These are phyloP conservation scores for Brachypodius melanocephalos DNA, from an alignment of 2,113 vertebrate genomes.

Conservation along the genomic window DNA sequence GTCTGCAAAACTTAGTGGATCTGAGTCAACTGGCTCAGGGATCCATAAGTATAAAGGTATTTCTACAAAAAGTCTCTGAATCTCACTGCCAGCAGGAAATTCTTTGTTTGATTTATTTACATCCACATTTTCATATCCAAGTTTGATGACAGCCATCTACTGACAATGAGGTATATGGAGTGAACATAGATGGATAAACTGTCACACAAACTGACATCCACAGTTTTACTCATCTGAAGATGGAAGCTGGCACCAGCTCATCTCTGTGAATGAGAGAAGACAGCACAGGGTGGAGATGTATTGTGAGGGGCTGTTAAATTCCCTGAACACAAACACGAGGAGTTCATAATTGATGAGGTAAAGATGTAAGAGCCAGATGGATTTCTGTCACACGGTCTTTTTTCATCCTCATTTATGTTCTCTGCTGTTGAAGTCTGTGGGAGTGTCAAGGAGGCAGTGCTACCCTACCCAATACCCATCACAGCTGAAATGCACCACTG, in stretches of 20 bases:
- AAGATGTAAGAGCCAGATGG: not conserved
- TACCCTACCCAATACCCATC: not conserved
- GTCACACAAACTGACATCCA: constrained; percentile 5
- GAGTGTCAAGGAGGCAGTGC: not conserved
- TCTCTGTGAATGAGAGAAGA: not conserved
- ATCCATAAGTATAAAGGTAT: not conserved
- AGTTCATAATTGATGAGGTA: constrained; percentile 31
- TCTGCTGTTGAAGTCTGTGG: fast-evolving
- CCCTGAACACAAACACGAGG: not conserved
- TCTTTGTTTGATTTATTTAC: not conserved
- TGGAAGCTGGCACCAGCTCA: constrained; percentile 23
- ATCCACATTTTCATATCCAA: not conserved
- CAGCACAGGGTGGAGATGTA: not conserved
- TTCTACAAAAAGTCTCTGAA: not conserved
- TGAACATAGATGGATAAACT: constrained; percentile 3
- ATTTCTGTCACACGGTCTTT: not conserved
- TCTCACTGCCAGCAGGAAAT: not conserved
- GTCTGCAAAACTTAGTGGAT: not conserved
- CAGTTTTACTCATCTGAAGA: not conserved
- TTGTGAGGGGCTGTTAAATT: not conserved
- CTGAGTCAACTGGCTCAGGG: not conserved
- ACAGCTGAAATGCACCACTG: fast-evolving
- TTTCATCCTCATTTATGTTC: not conserved
- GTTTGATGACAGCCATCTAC: not conserved
- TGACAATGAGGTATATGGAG: not conserved